Evolutionary conservation across 2,797 vertebrate genomes (phyloP).

Genomic region (Poeciliopsis paucimaculata): DNA sequence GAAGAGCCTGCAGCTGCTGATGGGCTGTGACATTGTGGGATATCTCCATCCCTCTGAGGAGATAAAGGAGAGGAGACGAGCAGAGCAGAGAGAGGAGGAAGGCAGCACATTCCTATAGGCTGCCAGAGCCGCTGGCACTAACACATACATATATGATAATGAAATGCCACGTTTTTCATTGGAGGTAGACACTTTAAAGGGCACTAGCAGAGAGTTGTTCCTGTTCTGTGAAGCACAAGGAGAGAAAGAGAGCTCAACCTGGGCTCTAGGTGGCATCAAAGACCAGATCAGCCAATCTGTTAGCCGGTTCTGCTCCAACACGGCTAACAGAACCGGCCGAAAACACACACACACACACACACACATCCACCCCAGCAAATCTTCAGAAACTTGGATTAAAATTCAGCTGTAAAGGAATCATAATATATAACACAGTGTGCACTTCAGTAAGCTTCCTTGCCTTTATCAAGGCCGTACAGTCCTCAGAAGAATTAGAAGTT

Average conservation of each 20-base stretch:
- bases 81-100: constrained; percentile 28
- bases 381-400: constrained; percentile 71
- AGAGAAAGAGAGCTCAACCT: constrained; percentile 12
- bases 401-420: constrained; percentile 57
- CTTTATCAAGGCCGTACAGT: constrained; percentile 73
- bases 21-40: constrained; percentile 77
- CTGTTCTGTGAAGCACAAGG: constrained; percentile 6
- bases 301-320: constrained; percentile 34
- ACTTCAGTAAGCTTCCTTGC: constrained; percentile 69
- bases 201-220: constrained; percentile 14
- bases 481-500: constrained; percentile 75
- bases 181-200: constrained; percentile 56
- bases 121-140: constrained; percentile 57
- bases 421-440: constrained; percentile 55
- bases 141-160: constrained; percentile 72
- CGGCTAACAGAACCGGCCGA: background rate
- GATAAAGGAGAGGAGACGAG: constrained; percentile 20
- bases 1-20: constrained; percentile 74
- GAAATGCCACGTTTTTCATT: constrained; percentile 71
- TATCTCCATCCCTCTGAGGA: constrained; percentile 75
- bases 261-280: constrained; percentile 75
- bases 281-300: too few species aligned
- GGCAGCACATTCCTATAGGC: constrained; percentile 32
- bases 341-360: background rate
- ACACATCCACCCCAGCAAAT: background rate